Evolutionary conservation across 2,888 invertebrate species (phyloP), one percentile per base, ranked within the genome.

Genomic region (Drosophila nigricruria): DNA sequence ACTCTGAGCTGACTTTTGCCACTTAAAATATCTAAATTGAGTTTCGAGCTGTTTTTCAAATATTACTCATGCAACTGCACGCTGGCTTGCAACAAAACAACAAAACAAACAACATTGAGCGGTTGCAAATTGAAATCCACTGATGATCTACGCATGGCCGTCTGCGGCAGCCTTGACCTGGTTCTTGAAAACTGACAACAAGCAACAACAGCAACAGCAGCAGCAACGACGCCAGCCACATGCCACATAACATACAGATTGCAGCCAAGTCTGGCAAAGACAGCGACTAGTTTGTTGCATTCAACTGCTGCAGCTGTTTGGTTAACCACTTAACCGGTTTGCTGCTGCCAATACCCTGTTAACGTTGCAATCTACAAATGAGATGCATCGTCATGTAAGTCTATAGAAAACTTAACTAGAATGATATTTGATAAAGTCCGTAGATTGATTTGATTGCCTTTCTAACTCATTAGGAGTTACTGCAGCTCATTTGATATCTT

Each of bases 91-190:
- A 75, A 70, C 81, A 75, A 59, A 72, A 12, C 42, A 20, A 10
- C 16, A n/a, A n/a, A n/a, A 9, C 25, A 32, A 1, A 20, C 49
- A 50, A 14, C 30, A 62, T 77, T 32, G 72, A 73, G 59, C 34
- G 53, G 47, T 27, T 60, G 69, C 69, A 64, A 52, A 58, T 52
- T 68, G 45, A 52, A 79, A 77, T 65, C 25, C 63, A 58, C 73
- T 73, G 67, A 82, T 81, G 87, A 87, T 86, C 83, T 76, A 78
- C 64, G 76, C 76, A 74, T 68, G 67, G 77, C 65, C 71, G 57
- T 69, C 70, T 74, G 74, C 27, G 63, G 59, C 75, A 88, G 79
- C 84, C 84, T 84, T 84, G 84, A 84, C 84, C 84, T 64, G 86
- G 86, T 84, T 84, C 84, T 84, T 80, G 71, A 75, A 69, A 73